Conservation (phyloP, 2,888 invertebrate genomes). For the Galeopsomyia nigrocyanea region DNA sequence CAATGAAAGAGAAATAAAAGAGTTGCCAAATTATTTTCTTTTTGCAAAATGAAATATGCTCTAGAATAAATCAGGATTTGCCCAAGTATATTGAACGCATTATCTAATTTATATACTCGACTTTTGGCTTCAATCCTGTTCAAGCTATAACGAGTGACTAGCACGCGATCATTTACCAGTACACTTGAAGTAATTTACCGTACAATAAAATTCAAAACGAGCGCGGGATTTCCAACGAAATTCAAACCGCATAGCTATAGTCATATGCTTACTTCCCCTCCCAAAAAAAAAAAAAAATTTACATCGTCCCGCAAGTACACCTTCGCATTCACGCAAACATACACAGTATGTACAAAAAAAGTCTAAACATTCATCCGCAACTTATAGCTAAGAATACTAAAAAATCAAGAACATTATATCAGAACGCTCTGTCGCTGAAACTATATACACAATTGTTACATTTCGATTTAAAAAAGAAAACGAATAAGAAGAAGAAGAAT, state of each 20-base stretch:
- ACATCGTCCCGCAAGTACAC: background rate
- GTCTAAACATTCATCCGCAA: background rate
- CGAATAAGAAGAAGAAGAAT: background rate
- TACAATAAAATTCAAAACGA: conserved; percentile 11
- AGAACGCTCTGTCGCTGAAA: conserved; percentile 5
- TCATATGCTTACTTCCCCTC: conserved; percentile 26
- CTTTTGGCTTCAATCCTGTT: conserved; percentile 34
- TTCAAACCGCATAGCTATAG: background rate
- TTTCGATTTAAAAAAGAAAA: background rate
- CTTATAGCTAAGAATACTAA: conserved; percentile 23
- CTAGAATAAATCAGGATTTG: conserved; percentile 20
- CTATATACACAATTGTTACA: conserved; percentile 23
- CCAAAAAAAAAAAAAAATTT: no score
- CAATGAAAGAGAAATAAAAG: no score
- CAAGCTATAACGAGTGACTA: conserved; percentile 30
- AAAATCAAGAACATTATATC: conserved; percentile 16
- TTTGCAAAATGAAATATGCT: background rate
- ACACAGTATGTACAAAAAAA: conserved; percentile 12
- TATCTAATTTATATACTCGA: conserved; percentile 37
- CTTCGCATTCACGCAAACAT: background rate
- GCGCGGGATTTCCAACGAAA: background rate
- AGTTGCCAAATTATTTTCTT: no score
- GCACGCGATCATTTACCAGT: conserved; percentile 23
- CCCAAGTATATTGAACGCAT: background rate
- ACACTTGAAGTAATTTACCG: conserved; percentile 17